phyloP scores from a whole-genome alignment of 1,140 invertebrate species.

The Penaeus vannamei region DNA sequence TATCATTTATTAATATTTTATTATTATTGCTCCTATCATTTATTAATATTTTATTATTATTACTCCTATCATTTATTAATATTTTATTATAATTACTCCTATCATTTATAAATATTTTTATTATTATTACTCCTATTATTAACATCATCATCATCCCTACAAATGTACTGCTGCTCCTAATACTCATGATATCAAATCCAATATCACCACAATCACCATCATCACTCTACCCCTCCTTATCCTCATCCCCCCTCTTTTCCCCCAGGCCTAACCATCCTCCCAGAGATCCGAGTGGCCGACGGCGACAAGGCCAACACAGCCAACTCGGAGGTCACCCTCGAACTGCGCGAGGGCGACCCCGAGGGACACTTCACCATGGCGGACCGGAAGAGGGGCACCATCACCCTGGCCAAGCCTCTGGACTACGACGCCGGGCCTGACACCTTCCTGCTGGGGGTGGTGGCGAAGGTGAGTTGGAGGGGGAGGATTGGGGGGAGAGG shows the following conservation, averaged over 20 bases:
- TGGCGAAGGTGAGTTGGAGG: conserved; percentile 32
- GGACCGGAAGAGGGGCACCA: conserved; percentile 71
- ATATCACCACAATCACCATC: background rate
- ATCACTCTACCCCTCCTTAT: background rate
- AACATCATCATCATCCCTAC: background rate
- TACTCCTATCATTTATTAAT: too few species aligned
- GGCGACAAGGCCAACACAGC: conserved; percentile 89
- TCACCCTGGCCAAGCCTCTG: conserved; percentile 25
- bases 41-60: too few species aligned
- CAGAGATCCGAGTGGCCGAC: conserved; percentile 84
- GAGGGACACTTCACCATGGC: conserved; percentile 82
- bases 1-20: too few species aligned
- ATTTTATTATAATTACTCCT: too few species aligned
- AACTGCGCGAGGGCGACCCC: conserved; percentile 83
- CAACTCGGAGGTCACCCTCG: conserved; percentile 89
- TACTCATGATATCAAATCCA: too few species aligned
- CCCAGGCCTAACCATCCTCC: conserved; percentile 84
- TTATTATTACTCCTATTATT: conserved; percentile 3
- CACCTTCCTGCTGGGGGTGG: conserved; percentile 20
- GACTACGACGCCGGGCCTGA: conserved; percentile 47
- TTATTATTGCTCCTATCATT: too few species aligned
- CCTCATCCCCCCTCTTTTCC: conserved; percentile 40
- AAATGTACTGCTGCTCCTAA: background rate
- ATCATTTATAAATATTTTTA: too few species aligned
- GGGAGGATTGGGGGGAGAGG: background rate